Percentiles rank a stretch among this genome's conserved stretches.
These are phyloP conservation scores for Nephrocerus scutellatus DNA, from an alignment of 2,888 invertebrate species.

Conservation along the genomic window DNA sequence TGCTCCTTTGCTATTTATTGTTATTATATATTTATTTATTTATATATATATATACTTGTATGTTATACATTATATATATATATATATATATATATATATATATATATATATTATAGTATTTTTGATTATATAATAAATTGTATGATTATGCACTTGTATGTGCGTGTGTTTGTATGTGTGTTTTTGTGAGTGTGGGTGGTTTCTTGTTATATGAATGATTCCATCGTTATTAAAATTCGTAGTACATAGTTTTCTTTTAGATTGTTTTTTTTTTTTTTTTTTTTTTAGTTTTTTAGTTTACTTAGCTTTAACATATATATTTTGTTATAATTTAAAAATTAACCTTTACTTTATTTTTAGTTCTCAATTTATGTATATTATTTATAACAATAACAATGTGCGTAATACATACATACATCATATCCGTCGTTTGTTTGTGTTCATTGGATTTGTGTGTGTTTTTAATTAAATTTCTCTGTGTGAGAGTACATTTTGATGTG, in stretches of 20 bases:
- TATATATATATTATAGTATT: constrained; percentile 30
- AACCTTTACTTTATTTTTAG: constrained; percentile 6
- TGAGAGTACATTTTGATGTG: not conserved
- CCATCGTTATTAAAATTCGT: constrained; percentile 13
- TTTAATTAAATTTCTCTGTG: not conserved
- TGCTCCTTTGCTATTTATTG: no score
- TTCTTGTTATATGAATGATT: constrained; percentile 1
- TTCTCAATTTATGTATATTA: constrained; percentile 6
- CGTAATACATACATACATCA: no score
- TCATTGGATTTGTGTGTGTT: not conserved
- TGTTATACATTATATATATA: no score
- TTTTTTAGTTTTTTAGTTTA: constrained; percentile 4
- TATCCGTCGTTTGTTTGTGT: no score
- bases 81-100: constrained; percentile 20
- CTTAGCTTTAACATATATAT: no score
- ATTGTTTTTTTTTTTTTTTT: constrained; percentile 14
- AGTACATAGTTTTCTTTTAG: constrained; percentile 17
- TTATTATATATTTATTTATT: no score
- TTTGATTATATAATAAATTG: constrained; percentile 18
- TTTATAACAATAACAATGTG: no score
- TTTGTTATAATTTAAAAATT: no score
- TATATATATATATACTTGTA: constrained; percentile 9
- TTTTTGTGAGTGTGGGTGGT: not conserved
- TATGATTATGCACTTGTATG: constrained; percentile 8
- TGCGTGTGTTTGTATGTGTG: constrained; percentile 1